A percentile compares a stretch with the other conserved stretches of the same genome.
Conservation (phyloP, 1,140 invertebrate genomes). For the Liolophura sinensis region DNA sequence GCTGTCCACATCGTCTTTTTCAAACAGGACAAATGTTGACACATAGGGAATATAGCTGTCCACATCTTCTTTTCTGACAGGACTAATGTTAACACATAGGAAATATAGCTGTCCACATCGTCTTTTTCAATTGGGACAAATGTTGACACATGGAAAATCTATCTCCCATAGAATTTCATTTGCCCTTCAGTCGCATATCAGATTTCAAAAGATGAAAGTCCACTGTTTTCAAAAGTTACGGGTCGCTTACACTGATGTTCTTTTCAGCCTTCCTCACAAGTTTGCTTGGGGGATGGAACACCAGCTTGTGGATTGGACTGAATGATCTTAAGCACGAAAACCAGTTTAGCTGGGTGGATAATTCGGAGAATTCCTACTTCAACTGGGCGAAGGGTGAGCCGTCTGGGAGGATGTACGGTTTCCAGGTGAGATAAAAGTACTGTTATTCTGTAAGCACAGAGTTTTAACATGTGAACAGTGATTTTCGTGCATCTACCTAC, state of each 20-base stretch:
- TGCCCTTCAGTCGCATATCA: not conserved
- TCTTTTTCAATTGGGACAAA: no score
- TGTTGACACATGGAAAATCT: no score
- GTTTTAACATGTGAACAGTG: not conserved
- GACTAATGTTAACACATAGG: no score
- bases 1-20: no score
- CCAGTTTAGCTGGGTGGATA: slow-evolving; percentile 29
- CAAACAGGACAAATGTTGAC: no score
- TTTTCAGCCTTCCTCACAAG: slow-evolving; percentile 33
- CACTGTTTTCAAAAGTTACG: not conserved
- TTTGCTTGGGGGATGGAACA: slow-evolving; percentile 17
- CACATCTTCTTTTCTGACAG: no score
- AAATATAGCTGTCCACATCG: no score
- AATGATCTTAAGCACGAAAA: slow-evolving; percentile 7
- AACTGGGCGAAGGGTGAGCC: slow-evolving; percentile 41
- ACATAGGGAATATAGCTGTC: no score
- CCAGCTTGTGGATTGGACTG: slow-evolving; percentile 35
- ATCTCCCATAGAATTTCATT: no score
- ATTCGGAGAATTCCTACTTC: slow-evolving; percentile 30
- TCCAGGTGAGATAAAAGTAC: slow-evolving; percentile 4
- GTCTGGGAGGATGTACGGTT: slow-evolving; percentile 11
- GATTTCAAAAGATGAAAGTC: slow-evolving; percentile 2
- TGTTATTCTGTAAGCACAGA: not conserved
- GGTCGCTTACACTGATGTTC: not conserved
- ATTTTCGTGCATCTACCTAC: not conserved